phyloP scores from a whole-genome alignment of 2,888 invertebrate species.

The Rhingia rostrata region DNA sequence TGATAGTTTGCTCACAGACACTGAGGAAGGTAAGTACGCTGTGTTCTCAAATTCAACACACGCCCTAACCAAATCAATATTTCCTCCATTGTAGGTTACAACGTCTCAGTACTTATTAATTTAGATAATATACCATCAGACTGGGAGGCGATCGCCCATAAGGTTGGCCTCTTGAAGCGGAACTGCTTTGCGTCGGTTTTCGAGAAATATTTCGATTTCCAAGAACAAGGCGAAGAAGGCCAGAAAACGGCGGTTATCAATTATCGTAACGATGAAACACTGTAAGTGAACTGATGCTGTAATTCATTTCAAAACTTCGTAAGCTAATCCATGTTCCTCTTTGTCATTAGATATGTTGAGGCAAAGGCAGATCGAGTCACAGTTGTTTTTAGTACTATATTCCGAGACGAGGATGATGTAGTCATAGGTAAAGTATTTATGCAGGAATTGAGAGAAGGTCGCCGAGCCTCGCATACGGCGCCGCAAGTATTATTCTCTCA shows the following conservation, averaged over 20 bases:
- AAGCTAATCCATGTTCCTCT: not conserved
- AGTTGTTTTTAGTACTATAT: constrained; percentile 99
- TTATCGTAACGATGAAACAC: constrained; percentile 98
- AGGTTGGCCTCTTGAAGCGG: constrained; percentile 96
- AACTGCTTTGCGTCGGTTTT: constrained; percentile 99
- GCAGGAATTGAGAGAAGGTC: constrained; percentile 99
- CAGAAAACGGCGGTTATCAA: constrained; percentile 98
- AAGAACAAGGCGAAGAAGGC: constrained; percentile 94
- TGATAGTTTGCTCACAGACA: constrained; percentile 90
- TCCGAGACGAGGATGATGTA: constrained; percentile 98
- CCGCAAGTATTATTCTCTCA: constrained; percentile 96
- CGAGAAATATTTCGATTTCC: constrained; percentile 99
- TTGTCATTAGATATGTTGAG: constrained; percentile 94
- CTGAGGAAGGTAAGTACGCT: constrained; percentile 90
- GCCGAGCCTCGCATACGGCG: constrained; percentile 97
- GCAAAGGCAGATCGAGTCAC: constrained; percentile 99
- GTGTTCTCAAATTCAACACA: not conserved
- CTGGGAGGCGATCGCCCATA: constrained; percentile 94
- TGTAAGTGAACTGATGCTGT: constrained; percentile 86
- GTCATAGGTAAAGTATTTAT: constrained; percentile 99
- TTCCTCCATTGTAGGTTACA: constrained; percentile 88
- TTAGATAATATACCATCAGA: constrained; percentile 95
- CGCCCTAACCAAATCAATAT: not conserved
- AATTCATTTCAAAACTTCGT: too few species aligned
- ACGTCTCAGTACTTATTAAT: constrained; percentile 96